A percentile compares a stretch with the other conserved stretches of the same genome.
Evolutionary conservation across 2,113 vertebrate species (phyloP).

Genomic region (Piaya cayana): DNA sequence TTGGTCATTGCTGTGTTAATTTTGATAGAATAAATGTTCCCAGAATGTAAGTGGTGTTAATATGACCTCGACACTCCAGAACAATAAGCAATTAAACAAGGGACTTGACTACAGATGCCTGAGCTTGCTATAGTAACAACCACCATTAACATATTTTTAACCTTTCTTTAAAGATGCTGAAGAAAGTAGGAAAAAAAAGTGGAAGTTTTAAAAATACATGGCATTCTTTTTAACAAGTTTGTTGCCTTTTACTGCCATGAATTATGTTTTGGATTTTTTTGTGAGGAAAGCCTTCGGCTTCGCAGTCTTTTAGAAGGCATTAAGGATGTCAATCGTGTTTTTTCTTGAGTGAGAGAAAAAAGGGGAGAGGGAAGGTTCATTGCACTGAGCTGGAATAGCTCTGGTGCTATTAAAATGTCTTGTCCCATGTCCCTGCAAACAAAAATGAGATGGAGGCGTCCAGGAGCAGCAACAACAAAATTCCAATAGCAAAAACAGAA

Average conservation of each 20-base stretch:
- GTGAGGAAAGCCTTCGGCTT: background rate
- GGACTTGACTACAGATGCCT: background rate
- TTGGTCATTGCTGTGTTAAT: conserved; percentile 18
- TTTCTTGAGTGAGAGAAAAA: background rate
- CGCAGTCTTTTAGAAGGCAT: background rate
- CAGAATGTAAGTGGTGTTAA: conserved; percentile 23
- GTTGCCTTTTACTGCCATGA: background rate
- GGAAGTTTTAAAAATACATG: background rate
- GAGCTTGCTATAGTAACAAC: conserved; percentile 43
- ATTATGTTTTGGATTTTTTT: background rate
- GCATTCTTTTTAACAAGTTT: background rate
- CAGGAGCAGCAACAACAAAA: background rate
- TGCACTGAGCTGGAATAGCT: background rate
- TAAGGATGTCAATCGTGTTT: background rate
- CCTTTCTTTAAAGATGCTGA: background rate
- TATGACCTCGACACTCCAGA: conserved; percentile 41
- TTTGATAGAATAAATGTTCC: conserved; percentile 7
- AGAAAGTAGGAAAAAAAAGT: background rate
- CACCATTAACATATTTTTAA: conserved; percentile 1
- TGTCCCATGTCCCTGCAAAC: background rate
- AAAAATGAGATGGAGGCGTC: background rate
- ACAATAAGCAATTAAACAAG: conserved; percentile 6
- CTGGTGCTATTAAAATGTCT: background rate
- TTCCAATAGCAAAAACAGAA: background rate
- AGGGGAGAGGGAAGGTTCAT: background rate